These are phyloP conservation scores for Calidris pugnax DNA, from an alignment of 2,113 vertebrate genomes.

Conservation along the genomic window DNA sequence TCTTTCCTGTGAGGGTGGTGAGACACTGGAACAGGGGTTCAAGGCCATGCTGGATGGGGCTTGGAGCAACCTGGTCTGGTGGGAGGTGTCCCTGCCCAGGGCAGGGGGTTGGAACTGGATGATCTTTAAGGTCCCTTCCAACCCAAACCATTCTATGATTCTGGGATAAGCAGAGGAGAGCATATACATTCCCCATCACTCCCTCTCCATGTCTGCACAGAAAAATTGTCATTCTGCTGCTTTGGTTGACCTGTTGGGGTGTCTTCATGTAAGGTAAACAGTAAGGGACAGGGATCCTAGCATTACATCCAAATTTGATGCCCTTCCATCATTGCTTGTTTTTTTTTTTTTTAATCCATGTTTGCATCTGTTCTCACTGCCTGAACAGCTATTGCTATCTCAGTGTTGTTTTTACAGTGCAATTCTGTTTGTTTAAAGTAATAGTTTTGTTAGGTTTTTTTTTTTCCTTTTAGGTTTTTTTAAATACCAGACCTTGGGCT, in stretches of 20 bases:
- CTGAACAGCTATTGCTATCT: neutral
- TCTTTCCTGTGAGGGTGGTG: too few relatives aligned
- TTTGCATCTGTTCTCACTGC: neutral
- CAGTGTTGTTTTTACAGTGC: neutral
- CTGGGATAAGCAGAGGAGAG: neutral
- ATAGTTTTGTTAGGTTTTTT: neutral
- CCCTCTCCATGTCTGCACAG: fast-evolving
- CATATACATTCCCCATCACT: neutral
- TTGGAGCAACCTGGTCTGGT: too few relatives aligned
- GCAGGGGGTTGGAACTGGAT: too few relatives aligned
- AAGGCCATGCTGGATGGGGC: too few relatives aligned
- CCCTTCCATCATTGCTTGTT: neutral
- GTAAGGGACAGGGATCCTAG: neutral
- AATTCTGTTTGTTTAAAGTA: neutral
- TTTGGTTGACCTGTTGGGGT: neutral
- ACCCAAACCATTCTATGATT: too few relatives aligned
- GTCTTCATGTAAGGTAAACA: neutral
- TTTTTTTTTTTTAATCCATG: neutral
- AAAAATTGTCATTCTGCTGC: neutral
- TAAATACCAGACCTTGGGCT: neutral
- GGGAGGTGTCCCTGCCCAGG: too few relatives aligned
- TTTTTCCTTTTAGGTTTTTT: neutral
- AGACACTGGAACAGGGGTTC: too few relatives aligned
- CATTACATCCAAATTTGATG: neutral
- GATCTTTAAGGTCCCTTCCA: too few relatives aligned